These are phyloP conservation scores for Sebastolobus alascanus DNA, from an alignment of 2,797 vertebrate genomes.

Conservation along the genomic window DNA sequence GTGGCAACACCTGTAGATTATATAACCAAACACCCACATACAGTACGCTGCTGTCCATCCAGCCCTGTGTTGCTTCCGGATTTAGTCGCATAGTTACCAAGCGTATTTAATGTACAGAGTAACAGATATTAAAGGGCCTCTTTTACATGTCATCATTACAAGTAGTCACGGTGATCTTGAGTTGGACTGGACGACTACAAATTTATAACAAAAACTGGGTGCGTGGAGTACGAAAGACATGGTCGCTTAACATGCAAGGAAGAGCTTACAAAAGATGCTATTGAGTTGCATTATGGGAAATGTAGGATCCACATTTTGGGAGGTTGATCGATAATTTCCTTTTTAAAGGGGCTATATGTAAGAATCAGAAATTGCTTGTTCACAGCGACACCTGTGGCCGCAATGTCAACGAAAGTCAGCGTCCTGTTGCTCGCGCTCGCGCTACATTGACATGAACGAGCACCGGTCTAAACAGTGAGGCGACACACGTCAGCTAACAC, in stretches of 20 bases:
- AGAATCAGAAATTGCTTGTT: no score
- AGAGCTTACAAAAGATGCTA: not conserved
- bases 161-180: not conserved
- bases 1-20: not conserved
- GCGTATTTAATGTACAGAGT: constrained; percentile 9
- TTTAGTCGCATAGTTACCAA: constrained; percentile 10
- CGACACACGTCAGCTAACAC: no score
- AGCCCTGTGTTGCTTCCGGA: not conserved
- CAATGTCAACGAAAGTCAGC: no score
- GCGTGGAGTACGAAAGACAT: not conserved
- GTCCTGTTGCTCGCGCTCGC: no score
- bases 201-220: not conserved
- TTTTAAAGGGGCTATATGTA: not conserved
- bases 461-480: no score
- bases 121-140: constrained; percentile 3
- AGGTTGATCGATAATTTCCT: not conserved
- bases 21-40: constrained; percentile 11
- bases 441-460: no score
- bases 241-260: not conserved
- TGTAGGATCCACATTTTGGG: not conserved
- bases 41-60: not conserved
- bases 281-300: not conserved
- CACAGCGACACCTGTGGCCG: no score
- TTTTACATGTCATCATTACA: not conserved
- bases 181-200: not conserved